Evolutionary conservation across 2,113 vertebrate genomes (phyloP), one percentile per base, ranked within the genome.

Genomic region (Aptenodytes patagonicus): DNA sequence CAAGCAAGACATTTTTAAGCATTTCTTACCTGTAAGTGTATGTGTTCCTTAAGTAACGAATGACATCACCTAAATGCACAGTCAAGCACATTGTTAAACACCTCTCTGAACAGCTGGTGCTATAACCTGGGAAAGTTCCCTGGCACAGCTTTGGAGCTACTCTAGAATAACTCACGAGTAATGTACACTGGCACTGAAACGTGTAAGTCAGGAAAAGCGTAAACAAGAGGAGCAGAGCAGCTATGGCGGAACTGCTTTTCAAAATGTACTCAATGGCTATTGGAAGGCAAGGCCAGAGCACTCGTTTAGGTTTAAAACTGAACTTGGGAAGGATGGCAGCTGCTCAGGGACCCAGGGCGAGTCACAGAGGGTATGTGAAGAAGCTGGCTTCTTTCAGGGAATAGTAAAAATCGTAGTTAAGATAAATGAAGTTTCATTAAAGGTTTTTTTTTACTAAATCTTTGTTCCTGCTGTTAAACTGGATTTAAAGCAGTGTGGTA

Each of bases 121-220:
- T n/a, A 29, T 44, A 49, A 82, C 38, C 29, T 28, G 40, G 65
- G 90, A 79, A 91, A 83, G 65, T 17, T 44, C 54, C 32, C 62
- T 40, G 68, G 25, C 64, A 47, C 40, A 81, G 78, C 36, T 83
- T 61, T 65, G 70, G 65, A 94, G 61, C 29, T 79, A 78, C 52
- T 75, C 73, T 57, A 69, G 62, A 88, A 42, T 71, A 84, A 71
- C 21, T 58, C 60, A 16, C 4, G 3, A 75, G 55, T 78, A 75
- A 66, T 3, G 12, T 38, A 86, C 20, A 16, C 54, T 17, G 57
- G 62, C 75, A 72, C 36, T 36, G 47, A 91, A 64, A 71, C 0
- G 0, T 17, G 26, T 60, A 54, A 15, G 32, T 47, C 65, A 49
- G 66, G 8, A 68, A 46, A 69, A 60, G 49, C 0, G 1, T 22